Percentiles rank a stretch among this genome's conserved stretches.
Evolutionary conservation across 2,797 vertebrate species (phyloP).

Genomic region (Megalops cyprinoides): DNA sequence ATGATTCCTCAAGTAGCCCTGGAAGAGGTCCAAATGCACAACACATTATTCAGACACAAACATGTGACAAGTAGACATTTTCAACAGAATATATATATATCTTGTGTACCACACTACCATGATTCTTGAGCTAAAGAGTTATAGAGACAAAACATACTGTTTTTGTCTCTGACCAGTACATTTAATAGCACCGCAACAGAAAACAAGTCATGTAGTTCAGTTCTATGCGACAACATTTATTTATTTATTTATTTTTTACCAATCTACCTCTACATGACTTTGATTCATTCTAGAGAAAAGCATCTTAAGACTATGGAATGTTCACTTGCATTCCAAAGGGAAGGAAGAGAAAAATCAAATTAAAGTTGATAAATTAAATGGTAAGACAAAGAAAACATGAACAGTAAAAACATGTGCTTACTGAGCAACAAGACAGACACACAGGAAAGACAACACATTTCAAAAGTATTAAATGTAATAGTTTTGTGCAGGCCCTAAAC

Average conservation of each 20-base stretch:
- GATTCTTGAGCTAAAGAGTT: not conserved
- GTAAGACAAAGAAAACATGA: slow-evolving; percentile 53
- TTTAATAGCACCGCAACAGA: not conserved
- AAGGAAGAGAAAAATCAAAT: slow-evolving; percentile 19
- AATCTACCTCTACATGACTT: not conserved
- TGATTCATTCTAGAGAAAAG: not conserved
- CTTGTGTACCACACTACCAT: not conserved
- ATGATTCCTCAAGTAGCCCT: not conserved
- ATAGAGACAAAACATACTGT: not conserved
- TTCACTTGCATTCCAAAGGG: slow-evolving; percentile 57
- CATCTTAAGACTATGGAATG: slow-evolving; percentile 55
- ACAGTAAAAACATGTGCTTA: not conserved
- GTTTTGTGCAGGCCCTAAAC: not conserved
- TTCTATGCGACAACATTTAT: too few relatives aligned
- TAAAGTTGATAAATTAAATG: slow-evolving; percentile 41
- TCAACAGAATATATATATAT: not conserved
- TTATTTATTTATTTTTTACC: not conserved
- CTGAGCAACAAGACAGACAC: not conserved
- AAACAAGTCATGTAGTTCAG: not conserved
- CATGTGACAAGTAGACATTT: not conserved
- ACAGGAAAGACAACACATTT: not conserved
- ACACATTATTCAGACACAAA: not conserved
- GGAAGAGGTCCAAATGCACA: not conserved
- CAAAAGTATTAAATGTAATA: not conserved
- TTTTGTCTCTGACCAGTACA: too few relatives aligned